Conservation (phyloP, 2,888 invertebrate species). For the Ophion slaviceki region DNA sequence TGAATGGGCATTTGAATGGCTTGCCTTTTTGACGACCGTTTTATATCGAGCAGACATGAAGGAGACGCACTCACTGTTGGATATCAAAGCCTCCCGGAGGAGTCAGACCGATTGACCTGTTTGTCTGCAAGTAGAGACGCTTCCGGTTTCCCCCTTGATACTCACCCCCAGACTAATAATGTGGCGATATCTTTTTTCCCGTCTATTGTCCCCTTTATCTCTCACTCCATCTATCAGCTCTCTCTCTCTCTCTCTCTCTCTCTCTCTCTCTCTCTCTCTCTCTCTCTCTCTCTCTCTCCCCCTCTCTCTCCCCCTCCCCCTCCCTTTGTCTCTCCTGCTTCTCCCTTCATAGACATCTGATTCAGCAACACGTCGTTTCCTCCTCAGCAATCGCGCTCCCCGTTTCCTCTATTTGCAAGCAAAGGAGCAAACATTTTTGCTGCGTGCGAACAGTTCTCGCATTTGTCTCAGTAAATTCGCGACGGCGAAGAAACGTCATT, state of each 20-base stretch:
- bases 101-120: constrained; percentile 40
- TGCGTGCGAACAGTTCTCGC: not conserved
- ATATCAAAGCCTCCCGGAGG: not conserved
- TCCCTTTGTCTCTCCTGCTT: not conserved
- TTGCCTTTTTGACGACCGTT: not conserved
- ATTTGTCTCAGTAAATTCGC: not conserved
- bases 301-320: not conserved
- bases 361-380: constrained; percentile 7
- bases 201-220: not conserved
- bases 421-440: constrained; percentile 4
- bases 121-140: constrained; percentile 17
- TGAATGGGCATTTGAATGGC: not conserved
- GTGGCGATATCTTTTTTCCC: constrained; percentile 10
- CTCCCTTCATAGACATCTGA: not conserved
- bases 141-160: not conserved
- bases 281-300: not conserved
- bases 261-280: not conserved
- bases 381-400: not conserved
- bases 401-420: not conserved
- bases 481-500: not conserved
- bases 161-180: constrained; percentile 12
- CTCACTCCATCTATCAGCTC: no score
- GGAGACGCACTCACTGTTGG: constrained; percentile 7
- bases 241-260: no score
- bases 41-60: constrained; percentile 5